A percentile compares a stretch with the other conserved stretches of the same genome.
These are phyloP conservation scores for Chironomus tepperi DNA, from an alignment of 1,140 invertebrate genomes.

Conservation along the genomic window DNA sequence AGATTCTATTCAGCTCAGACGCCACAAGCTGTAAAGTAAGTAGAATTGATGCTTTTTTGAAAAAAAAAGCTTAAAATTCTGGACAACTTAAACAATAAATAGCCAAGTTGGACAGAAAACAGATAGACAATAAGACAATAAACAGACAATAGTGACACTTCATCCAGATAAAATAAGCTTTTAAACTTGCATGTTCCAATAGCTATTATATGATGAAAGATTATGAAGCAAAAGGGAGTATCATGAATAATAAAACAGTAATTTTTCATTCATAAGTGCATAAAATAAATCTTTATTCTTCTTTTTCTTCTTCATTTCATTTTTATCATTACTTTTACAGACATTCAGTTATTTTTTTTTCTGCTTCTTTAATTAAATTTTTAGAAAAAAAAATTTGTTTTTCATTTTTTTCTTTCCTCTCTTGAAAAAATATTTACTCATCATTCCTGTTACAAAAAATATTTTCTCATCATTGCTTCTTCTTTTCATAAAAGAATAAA, in stretches of 20 bases:
- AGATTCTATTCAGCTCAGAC: too few species aligned
- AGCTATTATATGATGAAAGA: background rate
- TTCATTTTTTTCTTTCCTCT: background rate
- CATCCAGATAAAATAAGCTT: too few species aligned
- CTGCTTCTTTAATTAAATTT: background rate
- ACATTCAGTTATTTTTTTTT: background rate
- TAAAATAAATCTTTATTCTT: constrained; percentile 7
- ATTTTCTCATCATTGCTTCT: background rate
- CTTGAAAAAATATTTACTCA: background rate
- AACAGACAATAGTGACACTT: too few species aligned
- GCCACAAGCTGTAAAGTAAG: too few species aligned
- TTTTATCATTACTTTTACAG: background rate
- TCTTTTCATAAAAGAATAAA: background rate
- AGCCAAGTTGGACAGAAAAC: too few species aligned
- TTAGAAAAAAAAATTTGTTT: background rate
- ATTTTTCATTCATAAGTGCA: background rate
- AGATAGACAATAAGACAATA: too few species aligned
- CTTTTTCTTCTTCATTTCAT: background rate
- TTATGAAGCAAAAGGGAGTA: background rate
- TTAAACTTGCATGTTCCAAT: background rate
- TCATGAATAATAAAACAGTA: background rate
- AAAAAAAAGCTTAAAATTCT: too few species aligned
- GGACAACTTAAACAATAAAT: too few species aligned
- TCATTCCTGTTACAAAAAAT: background rate
- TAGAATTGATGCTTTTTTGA: too few species aligned